Conservation (phyloP, 2,113 vertebrate genomes). For the Colius striatus region DNA sequence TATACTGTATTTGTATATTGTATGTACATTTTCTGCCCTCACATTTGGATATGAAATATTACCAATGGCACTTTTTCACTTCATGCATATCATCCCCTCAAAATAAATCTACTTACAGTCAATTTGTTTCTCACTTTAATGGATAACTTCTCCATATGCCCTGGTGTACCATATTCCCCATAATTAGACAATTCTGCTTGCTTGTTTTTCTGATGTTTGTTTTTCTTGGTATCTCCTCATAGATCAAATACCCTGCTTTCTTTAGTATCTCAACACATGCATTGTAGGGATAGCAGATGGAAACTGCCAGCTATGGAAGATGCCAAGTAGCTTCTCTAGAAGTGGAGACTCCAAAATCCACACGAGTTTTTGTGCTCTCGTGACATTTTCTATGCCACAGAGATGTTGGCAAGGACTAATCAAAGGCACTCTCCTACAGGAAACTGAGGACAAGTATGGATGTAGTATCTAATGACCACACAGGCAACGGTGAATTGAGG, state of each 20-base stretch:
- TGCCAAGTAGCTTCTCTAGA: background rate
- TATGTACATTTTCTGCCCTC: background rate
- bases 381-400: background rate
- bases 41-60: background rate
- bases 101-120: conserved; percentile 17
- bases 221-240: background rate
- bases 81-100: background rate
- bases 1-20: background rate
- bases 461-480: background rate
- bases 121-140: conserved; percentile 26
- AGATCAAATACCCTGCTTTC: background rate
- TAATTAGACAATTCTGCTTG: background rate
- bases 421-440: background rate
- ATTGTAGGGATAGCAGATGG: background rate
- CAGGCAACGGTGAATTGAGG: background rate
- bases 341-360: background rate
- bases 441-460: accelerated
- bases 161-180: background rate
- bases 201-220: background rate
- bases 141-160: background rate
- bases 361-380: background rate
- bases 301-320: background rate
- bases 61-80: background rate
- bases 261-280: background rate
- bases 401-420: background rate